Conservation (phyloP, 1,140 invertebrate species). For the Solenopsis fugax region DNA sequence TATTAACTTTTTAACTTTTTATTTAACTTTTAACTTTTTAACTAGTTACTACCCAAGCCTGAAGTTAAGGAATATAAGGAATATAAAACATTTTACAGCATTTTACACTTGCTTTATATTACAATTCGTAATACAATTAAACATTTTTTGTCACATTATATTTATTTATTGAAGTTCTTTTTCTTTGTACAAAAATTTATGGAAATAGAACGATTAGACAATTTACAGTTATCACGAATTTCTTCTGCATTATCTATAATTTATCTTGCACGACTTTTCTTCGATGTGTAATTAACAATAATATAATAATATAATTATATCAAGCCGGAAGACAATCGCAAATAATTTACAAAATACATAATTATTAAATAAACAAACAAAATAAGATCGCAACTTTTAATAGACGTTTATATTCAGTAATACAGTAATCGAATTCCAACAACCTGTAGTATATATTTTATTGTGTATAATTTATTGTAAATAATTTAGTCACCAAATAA, state of each 20-base stretch:
- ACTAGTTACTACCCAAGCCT: too few species aligned
- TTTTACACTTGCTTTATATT: constrained; percentile 6
- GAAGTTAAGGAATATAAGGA: too few species aligned
- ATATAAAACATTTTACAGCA: not conserved
- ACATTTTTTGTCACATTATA: not conserved
- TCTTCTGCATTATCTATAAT: constrained; percentile 26
- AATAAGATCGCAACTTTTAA: constrained; percentile 24
- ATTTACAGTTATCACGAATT: constrained; percentile 52
- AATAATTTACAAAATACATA: constrained; percentile 38
- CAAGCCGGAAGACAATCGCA: constrained; percentile 22
- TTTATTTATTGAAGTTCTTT: constrained; percentile 49
- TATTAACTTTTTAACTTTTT: too few species aligned
- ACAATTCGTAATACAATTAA: not conserved
- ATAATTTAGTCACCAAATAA: constrained; percentile 65
- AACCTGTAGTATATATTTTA: not conserved
- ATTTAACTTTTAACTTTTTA: too few species aligned
- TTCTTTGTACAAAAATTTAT: constrained; percentile 72
- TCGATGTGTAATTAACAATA: not conserved
- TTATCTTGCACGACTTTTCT: constrained; percentile 7
- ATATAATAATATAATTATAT: constrained; percentile 10
- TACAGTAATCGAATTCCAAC: not conserved
- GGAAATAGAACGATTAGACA: constrained; percentile 66
- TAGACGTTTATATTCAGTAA: constrained; percentile 16
- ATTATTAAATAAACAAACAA: constrained; percentile 28
- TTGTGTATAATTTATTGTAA: constrained; percentile 36